These are phyloP conservation scores for Patiria miniata DNA, from an alignment of 35 echinoderm and acorn worm genomes.

Conservation along the genomic window DNA sequence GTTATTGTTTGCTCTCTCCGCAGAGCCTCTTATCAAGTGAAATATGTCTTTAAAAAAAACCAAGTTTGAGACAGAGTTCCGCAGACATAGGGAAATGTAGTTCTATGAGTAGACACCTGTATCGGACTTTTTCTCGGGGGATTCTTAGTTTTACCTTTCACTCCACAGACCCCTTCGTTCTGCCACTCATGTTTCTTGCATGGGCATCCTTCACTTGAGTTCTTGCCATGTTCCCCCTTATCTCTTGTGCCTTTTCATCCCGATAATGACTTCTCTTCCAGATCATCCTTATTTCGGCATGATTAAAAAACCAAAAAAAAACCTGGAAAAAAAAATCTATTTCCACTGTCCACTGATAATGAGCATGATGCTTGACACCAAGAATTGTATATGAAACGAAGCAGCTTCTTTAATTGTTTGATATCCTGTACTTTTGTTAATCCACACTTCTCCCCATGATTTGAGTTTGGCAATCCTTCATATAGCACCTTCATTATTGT, in stretches of 20 bases:
- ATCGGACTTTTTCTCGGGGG: no score
- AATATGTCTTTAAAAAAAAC: neutral
- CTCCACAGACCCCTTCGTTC: neutral
- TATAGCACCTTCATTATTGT: neutral
- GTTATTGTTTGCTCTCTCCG: no score
- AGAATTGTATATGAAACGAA: no score
- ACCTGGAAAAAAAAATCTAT: neutral
- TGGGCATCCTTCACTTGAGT: constrained; percentile 3
- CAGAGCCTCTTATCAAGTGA: no score
- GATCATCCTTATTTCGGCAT: constrained; percentile 12
- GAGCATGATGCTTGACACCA: constrained; percentile 19
- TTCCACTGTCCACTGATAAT: neutral
- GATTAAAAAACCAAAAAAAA: no score
- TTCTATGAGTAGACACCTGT: neutral
- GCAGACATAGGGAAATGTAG: constrained; percentile 8
- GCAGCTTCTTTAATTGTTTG: no score
- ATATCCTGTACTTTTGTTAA: constrained; percentile 35
- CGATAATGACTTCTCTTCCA: constrained; percentile 19
- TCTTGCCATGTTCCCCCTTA: constrained; percentile 1
- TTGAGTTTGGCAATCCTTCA: constrained; percentile 25
- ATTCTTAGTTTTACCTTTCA: neutral
- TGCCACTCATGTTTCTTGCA: constrained; percentile 26
- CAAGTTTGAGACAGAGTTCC: neutral
- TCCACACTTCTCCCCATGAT: constrained; percentile 33
- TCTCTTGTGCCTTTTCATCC: neutral